Evolutionary conservation across 2,888 invertebrate species (phyloP).

Genomic region (Drosophila dives): DNA sequence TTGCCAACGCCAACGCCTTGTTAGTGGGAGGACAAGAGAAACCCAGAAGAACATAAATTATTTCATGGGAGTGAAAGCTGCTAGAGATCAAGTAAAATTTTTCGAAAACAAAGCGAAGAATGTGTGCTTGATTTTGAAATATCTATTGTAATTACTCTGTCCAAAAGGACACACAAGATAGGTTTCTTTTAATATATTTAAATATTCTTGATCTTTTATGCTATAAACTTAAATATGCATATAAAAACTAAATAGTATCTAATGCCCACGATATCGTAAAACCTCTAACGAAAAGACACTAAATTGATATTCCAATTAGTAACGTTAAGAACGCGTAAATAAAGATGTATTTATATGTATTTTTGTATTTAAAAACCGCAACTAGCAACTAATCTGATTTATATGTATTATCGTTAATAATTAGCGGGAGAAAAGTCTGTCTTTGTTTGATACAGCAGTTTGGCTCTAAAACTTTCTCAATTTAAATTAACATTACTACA

Average conservation of each 20-base stretch:
- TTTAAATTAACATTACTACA: not conserved
- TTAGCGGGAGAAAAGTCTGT: constrained; percentile 1
- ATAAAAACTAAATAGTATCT: constrained; percentile 2
- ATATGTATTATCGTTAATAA: constrained; percentile 53
- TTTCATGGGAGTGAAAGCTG: constrained; percentile 2
- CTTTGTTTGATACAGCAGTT: not conserved
- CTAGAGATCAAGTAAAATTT: not conserved
- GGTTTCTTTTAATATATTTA: not conserved
- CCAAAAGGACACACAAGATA: not conserved
- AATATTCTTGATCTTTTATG: not conserved
- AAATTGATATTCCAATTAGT: constrained; percentile 58
- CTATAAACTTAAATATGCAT: not conserved
- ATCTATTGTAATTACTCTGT: not conserved
- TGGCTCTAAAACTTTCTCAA: not conserved
- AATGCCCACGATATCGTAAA: constrained; percentile 28
- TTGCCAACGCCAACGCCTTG: constrained; percentile 83
- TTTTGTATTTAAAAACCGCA: constrained; percentile 62
- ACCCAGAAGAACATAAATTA: constrained; percentile 8
- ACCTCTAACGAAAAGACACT: constrained; percentile 55
- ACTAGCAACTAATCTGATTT: constrained; percentile 33
- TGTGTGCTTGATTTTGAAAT: not conserved
- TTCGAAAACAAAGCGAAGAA: not conserved
- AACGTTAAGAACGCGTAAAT: constrained; percentile 46
- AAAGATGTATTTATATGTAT: constrained; percentile 58
- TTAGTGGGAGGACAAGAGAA: constrained; percentile 58